A percentile compares a stretch with the other conserved stretches of the same genome.
phyloP scores from a whole-genome alignment of 2,797 vertebrate species.

The Phoebastria nigripes region DNA sequence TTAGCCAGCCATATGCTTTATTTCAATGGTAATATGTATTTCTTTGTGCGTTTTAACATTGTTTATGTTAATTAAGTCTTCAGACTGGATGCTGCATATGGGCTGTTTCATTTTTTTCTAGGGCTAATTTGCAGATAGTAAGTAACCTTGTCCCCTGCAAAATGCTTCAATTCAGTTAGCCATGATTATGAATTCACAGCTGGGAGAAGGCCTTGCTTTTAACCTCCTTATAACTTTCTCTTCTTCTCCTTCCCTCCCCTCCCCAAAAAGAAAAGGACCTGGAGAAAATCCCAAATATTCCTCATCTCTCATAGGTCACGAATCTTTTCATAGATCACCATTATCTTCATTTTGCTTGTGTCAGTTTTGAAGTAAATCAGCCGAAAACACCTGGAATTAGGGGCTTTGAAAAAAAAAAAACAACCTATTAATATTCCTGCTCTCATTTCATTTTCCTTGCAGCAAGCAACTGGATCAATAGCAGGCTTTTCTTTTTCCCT shows the following conservation, averaged over 20 bases:
- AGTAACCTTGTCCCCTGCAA: neutral
- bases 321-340: neutral
- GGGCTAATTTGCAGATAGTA: conserved; percentile 22
- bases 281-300: neutral
- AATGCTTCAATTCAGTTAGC: neutral
- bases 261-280: neutral
- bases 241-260: neutral
- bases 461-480: neutral
- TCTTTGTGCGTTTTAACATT: conserved; percentile 13
- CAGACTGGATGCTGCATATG: conserved; percentile 36
- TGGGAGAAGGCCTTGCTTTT: neutral
- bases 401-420: neutral
- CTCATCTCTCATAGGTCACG: rapidly evolving
- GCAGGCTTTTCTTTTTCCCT: neutral
- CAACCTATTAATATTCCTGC: neutral
- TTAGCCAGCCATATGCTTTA: conserved; percentile 66
- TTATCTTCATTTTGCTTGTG: neutral
- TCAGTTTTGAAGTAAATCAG: neutral
- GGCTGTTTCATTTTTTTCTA: neutral
- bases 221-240: neutral
- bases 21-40: conserved; percentile 38
- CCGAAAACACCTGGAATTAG: neutral
- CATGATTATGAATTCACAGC: neutral
- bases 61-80: conserved; percentile 62
- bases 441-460: neutral